Base-by-base conservation (phyloP, 2,797 vertebrate species). In the Neosalanx taihuensis region DNA sequence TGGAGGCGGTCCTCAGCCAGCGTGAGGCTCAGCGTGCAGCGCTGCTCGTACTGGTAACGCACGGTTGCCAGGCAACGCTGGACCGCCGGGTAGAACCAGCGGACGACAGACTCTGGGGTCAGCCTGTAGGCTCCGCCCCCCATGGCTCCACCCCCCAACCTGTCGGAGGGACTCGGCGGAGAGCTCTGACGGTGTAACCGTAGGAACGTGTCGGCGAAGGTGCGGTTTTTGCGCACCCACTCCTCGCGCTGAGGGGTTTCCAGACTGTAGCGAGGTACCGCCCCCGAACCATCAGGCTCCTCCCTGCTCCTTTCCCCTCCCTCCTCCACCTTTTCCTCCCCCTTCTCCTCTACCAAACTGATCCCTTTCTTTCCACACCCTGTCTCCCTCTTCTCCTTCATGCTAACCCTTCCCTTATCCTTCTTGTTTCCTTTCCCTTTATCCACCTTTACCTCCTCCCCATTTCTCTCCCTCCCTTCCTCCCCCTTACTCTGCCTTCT, bases 81-180 rank as follows among this genome's bases (percentile, higher is more conserved):
- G 70, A 94, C 78, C 30, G 94, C 92, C 35, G 88, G 77, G 80
- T 94, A 93, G 85, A 95, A 95, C 95, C 95, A 96, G 71, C 91
- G 93, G 76, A 93, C 88, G 70, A 94, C 92, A 15, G 91, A 85
- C 1, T 85, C 75, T 0, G 94, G 87, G 0, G 90, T 92, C 57
- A 95, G 89, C 37, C 84, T 82, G 67, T 88, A 91, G 4, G 67
- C 60, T 20, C 58, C 31, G 70, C 79, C 3, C n/a, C 49, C 81
- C 57, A 80, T 71, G 0, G 74, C 31, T 2, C 66, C 59, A 13
- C 31, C 13, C 10, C 35, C 56, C 26, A 57, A 37, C n/a, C 30
- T 51, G 0, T 4, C 5, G 4, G 18, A 58, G 12, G 60, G 56
- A 3, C 61, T 23, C 4, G 10, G 6, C 1, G 20, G 67, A 9